Base-by-base conservation (phyloP, 2,113 vertebrate species). In the Naja naja region DNA sequence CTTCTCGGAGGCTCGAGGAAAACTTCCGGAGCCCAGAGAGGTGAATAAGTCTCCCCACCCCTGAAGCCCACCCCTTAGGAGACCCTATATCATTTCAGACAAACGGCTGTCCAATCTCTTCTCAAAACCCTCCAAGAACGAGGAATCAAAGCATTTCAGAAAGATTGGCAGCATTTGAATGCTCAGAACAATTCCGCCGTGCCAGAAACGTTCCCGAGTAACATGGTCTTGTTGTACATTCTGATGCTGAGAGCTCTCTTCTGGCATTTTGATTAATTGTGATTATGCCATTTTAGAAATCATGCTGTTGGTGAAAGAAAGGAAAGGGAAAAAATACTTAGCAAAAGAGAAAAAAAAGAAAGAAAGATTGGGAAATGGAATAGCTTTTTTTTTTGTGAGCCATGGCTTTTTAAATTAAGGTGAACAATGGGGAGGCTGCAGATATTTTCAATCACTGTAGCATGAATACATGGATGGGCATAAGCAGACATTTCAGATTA, bases 181-280 rank as follows among this genome's bases (percentile, higher is more conserved):
- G 86, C 25, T 14, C 2, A n/a, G 14, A 34, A 39, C 22, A 5
- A 6, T 4, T 43, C 34, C 3, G 9, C 20, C 18, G 5, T 39
- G 87, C n/a, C 53, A n/a, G 10, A 43, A 34, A 88, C 10, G 9
- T 88, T 88, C n/a, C 52, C 22, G 30, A 39, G 22, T 34, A 88
- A 55, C 53, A 25, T 20, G n/a, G 52, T 6, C 27, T 34, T 55
- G 3, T 2, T 47, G 2, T 39, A 3, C 39, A 3, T 58, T 14
- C n/a, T n/a, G 39, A 47, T 14, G n/a, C 8, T 58, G 43, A n/a
- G 60, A 89, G 27, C 39, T 90, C 85, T 87, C 90, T 89, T 55
- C 0, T 0, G 56, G 90, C 90, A 81, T 86, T 91, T 93, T 1
- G 0, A 43, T 11, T n/a, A n/a, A 1, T 1, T 8, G 58, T 85